A percentile compares a stretch with the other conserved stretches of the same genome.
Evolutionary conservation across 2,888 invertebrate genomes (phyloP).

Genomic region (Melolontha melolontha): DNA sequence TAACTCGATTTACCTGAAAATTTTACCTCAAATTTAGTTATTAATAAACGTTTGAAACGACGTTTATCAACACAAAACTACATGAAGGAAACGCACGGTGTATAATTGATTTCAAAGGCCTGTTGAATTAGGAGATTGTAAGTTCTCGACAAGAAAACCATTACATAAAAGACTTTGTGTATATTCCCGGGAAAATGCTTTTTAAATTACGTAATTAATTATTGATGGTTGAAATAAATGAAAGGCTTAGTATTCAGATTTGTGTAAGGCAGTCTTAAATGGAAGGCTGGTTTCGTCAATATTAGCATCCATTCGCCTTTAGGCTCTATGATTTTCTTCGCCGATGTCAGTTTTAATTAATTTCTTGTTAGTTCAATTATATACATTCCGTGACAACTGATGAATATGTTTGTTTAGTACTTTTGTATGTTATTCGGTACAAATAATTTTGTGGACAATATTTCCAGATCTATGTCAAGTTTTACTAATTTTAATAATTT

Average conservation of each 20-base stretch:
- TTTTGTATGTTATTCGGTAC: too few relatives aligned
- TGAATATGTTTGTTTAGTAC: neutral
- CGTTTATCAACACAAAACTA: too few relatives aligned
- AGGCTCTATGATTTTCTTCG: neutral
- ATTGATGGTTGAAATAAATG: slow-evolving; percentile 25
- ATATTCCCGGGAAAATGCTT: neutral
- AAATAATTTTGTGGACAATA: too few relatives aligned
- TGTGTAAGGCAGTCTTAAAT: neutral
- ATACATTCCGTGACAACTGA: neutral
- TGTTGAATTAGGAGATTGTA: too few relatives aligned
- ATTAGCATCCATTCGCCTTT: neutral
- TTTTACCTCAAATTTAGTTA: too few relatives aligned
- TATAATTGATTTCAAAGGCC: too few relatives aligned
- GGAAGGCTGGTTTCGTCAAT: neutral
- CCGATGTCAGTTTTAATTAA: slow-evolving; percentile 24
- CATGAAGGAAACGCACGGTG: too few relatives aligned
- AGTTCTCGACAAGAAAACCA: neutral
- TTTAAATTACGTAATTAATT: slow-evolving; percentile 28
- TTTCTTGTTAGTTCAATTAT: slow-evolving; percentile 6
- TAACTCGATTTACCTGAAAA: too few relatives aligned
- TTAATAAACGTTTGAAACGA: too few relatives aligned
- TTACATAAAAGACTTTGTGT: slow-evolving; percentile 1
- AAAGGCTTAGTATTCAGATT: slow-evolving; percentile 5
- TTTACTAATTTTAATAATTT: too few relatives aligned
- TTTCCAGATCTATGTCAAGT: too few relatives aligned